phyloP scores from a whole-genome alignment of 1,140 invertebrate genomes.

The Aphelinus certus region DNA sequence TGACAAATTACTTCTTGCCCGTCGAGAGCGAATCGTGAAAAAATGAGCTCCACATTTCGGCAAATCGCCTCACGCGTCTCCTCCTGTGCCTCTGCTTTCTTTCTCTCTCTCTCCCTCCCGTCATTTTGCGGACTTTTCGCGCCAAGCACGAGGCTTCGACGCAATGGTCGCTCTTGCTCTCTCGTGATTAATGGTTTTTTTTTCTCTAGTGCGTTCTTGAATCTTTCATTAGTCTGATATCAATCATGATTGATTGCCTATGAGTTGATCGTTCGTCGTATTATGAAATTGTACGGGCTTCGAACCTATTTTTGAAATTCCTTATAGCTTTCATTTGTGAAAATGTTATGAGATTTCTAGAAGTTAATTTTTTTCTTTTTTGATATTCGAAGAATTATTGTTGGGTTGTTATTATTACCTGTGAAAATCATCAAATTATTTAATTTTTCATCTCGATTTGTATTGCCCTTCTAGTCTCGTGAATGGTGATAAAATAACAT shows the following conservation, averaged over 20 bases:
- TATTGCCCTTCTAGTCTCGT: too few relatives aligned
- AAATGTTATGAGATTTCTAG: too few relatives aligned
- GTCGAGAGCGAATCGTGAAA: constrained; percentile 7
- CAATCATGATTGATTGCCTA: constrained; percentile 36
- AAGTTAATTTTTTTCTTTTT: too few relatives aligned
- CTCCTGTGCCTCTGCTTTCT: not conserved
- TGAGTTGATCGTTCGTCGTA: not conserved
- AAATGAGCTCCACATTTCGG: constrained; percentile 19
- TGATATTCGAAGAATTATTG: too few relatives aligned
- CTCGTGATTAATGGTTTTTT: constrained; percentile 36
- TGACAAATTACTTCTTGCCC: constrained; percentile 39
- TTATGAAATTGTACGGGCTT: too few relatives aligned
- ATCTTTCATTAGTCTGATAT: constrained; percentile 33
- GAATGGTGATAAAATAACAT: too few relatives aligned
- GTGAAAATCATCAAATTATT: too few relatives aligned
- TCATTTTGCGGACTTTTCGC: constrained; percentile 23
- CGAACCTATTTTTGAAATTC: too few relatives aligned
- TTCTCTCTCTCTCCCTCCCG: not conserved
- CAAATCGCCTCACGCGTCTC: constrained; percentile 14
- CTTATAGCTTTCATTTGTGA: too few relatives aligned
- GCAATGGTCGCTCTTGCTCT: not conserved
- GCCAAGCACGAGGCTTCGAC: not conserved
- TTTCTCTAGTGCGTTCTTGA: constrained; percentile 29
- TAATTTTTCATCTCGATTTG: too few relatives aligned
- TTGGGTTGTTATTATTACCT: too few relatives aligned